These are phyloP conservation scores for Leptobrachium ailaonicum DNA, from an alignment of 2,113 vertebrate species.

Conservation along the genomic window DNA sequence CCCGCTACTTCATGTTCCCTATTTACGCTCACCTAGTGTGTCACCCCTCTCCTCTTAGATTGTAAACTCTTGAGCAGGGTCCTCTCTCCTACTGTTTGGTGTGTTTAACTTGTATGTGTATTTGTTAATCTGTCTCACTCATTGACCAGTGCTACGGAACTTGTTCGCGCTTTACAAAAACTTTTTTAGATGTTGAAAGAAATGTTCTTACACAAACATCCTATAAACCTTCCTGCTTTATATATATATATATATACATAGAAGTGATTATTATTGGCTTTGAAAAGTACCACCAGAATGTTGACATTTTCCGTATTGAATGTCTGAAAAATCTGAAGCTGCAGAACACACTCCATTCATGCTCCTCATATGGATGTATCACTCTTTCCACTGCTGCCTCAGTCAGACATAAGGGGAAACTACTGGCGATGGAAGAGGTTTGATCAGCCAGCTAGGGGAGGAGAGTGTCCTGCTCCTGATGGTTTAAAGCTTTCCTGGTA, in stretches of 20 bases:
- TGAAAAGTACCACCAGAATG: background rate
- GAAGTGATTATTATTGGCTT: conserved; percentile 16
- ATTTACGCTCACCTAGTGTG: no score
- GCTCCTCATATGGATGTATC: background rate
- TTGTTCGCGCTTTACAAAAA: no score
- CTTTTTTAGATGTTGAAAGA: background rate
- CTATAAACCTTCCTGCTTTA: background rate
- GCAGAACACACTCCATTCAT: conserved; percentile 27
- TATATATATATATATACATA: conserved; percentile 3
- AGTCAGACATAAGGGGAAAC: conserved; percentile 12
- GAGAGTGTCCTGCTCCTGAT: conserved; percentile 13
- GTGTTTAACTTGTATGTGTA: no score
- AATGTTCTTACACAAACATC: background rate
- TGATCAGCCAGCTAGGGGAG: background rate
- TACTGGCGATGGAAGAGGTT: conserved; percentile 1
- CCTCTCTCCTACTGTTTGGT: no score
- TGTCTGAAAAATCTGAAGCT: background rate
- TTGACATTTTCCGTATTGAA: no score
- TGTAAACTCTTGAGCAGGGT: no score
- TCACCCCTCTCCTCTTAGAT: no score
- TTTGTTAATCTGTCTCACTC: no score
- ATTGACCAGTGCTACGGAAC: no score
- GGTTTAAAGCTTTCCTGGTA: conserved; percentile 11
- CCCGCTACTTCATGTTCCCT: no score
- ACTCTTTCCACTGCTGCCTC: conserved; percentile 25